Evolutionary conservation across 2,888 invertebrate genomes (phyloP), one percentile per base, ranked within the genome.

Genomic region (Agrilus mali): DNA sequence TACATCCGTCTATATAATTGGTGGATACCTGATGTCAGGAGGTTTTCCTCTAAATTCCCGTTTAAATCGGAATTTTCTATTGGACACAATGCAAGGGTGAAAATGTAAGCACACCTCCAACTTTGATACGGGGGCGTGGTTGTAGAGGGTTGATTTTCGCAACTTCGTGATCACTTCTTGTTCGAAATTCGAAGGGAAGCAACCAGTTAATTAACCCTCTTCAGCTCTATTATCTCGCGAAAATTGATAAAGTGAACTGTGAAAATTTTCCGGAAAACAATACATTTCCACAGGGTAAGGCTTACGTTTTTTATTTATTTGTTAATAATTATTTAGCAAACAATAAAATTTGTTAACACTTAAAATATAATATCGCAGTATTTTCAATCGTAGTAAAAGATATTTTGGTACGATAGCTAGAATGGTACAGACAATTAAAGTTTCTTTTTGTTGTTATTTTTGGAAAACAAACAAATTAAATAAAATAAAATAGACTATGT

Each of bases 71-170:
- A 47, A 49, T 45, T 49, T 54, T 54, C 58, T 51, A 64, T 65
- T 65, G 65, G 65, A 56, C 54, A 58, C 58, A 55, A 54, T 52
- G 49, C 50, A 53, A 57, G 59, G 56, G 53, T 59, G 58, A 60
- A 60, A 51, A 44, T 46, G 50, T 44, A 45, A 47, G 50, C 50
- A 52, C 52, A 50, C 42, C 52, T 50, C 48, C 47, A 46, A 37
- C 44, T 36, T 43, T 43, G 39, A 39, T 45, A 42, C 44, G 42
- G 40, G 48, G 52, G 52, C 52, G 52, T 49, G 50, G 52, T 48
- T 50, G 46, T 38, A 42, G 46, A 34, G 44, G 52, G 50, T 44
- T 50, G 49, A 50, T 45, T 48, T 49, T 46, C 49, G 47, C 47
- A 49, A 46, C 47, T 44, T 38, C 41, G 47, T 43, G 43, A 45